These are phyloP conservation scores for Plumapathes pennacea DNA, from an alignment of 92 coral and sea anemone species.

Conservation along the genomic window DNA sequence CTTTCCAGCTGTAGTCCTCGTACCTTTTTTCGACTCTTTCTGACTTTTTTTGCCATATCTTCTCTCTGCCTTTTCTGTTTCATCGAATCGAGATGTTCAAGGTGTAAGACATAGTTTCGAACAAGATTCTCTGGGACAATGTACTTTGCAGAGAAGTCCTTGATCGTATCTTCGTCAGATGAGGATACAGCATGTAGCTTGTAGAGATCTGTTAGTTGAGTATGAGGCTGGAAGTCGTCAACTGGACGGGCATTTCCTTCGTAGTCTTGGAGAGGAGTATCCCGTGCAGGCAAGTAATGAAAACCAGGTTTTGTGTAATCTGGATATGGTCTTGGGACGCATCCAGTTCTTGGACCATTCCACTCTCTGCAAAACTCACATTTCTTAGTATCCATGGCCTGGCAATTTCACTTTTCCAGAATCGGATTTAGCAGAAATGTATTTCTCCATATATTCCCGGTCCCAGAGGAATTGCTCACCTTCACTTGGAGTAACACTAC, in stretches of 20 bases:
- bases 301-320: constrained; percentile 36
- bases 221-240: constrained; percentile 60
- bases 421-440: constrained; percentile 30
- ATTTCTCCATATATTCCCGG: constrained; percentile 15
- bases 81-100: constrained; percentile 43
- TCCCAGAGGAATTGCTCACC: constrained; percentile 23
- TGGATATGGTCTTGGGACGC: constrained; percentile 66
- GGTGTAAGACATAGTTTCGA: constrained; percentile 38
- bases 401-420: constrained; percentile 25
- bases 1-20: constrained; percentile 35
- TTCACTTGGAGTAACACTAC: constrained; percentile 27
- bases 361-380: constrained; percentile 48
- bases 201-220: constrained; percentile 25
- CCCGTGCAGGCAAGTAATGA: constrained; percentile 46
- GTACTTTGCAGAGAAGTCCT: constrained; percentile 43
- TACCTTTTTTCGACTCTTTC: constrained; percentile 19
- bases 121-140: constrained; percentile 44
- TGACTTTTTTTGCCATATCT: constrained; percentile 23
- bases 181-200: constrained; percentile 17
- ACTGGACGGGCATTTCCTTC: constrained; percentile 20
- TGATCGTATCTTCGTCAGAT: constrained; percentile 25
- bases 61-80: constrained; percentile 47
- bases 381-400: constrained; percentile 37
- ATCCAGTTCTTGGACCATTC: constrained; percentile 39
- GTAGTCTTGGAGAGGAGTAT: constrained; percentile 26